These are phyloP conservation scores for Azemiops feae DNA, from an alignment of 2,113 vertebrate species.

Conservation along the genomic window DNA sequence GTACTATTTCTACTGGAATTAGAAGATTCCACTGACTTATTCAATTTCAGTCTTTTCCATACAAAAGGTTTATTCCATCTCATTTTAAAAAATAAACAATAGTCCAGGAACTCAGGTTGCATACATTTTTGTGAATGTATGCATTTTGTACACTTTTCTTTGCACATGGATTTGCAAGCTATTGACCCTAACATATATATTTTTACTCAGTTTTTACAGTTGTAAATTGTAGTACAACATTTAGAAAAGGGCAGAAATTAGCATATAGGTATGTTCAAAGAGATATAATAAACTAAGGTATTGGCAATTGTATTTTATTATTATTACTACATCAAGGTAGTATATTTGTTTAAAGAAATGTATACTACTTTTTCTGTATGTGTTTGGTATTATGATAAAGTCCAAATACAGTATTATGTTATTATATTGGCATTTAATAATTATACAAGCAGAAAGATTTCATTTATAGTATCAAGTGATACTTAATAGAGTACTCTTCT, in stretches of 20 bases:
- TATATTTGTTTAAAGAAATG: neutral
- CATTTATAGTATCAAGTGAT: neutral
- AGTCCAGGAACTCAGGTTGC: neutral
- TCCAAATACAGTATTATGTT: neutral
- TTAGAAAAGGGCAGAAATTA: neutral
- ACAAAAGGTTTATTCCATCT: neutral
- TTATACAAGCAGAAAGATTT: slow-evolving; percentile 14
- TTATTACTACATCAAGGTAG: neutral
- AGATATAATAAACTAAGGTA: neutral
- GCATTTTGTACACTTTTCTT: neutral
- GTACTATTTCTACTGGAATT: neutral
- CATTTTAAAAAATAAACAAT: neutral
- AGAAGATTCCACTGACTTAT: neutral
- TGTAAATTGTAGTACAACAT: neutral
- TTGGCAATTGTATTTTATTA: neutral
- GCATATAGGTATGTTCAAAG: neutral
- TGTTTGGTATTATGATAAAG: neutral
- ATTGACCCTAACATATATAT: neutral
- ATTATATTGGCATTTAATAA: neutral
- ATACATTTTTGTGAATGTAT: neutral
- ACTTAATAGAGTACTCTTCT: neutral
- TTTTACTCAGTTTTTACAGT: neutral
- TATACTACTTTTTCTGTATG: neutral
- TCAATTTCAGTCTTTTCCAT: neutral
- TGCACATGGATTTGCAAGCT: neutral